Evolutionary conservation across 2,797 vertebrate genomes (phyloP), one percentile per base, ranked within the genome.

Genomic region (Borostomias antarcticus): DNA sequence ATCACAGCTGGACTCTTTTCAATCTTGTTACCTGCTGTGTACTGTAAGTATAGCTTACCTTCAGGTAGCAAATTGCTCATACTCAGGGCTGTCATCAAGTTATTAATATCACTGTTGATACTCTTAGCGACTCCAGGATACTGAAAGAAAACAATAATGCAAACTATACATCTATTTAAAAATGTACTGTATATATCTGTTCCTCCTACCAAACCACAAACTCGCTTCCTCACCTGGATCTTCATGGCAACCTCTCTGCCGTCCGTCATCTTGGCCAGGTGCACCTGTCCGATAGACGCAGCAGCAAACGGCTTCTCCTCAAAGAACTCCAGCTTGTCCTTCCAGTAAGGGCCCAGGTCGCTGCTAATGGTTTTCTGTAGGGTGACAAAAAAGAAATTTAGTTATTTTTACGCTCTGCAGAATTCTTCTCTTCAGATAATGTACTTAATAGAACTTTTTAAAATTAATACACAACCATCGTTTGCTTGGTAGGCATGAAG

Each of bases 111-210:
- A 23, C 97, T 99, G 90, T 93, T 91, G 90, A 99, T 99, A 80
- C 97, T 99, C 90, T 99, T 95, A 64, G 96, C 97, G 0, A 98
- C 96, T 1, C 97, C 97, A 0, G 97, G 97, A 77, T 99, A 99
- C 97, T 99, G 75, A 4, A 21, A 2, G 15, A 15, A 17, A 43
- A 43, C 40, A 43, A 43, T 43, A 43, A 43, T 43, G n/a, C n/a
- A n/a, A n/a, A n/a, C n/a, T n/a, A n/a, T n/a, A n/a, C n/a, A n/a
- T n/a, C n/a, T n/a, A n/a, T n/a, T n/a, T n/a, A n/a, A n/a, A n/a
- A n/a, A n/a, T n/a, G n/a, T n/a, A n/a, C n/a, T n/a, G n/a, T n/a
- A n/a, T n/a, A n/a, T n/a, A n/a, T n/a, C n/a, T n/a, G n/a, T n/a
- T n/a, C n/a, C n/a, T n/a, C n/a, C n/a, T n/a, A n/a, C n/a, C n/a